Percentiles rank a stretch among this genome's conserved stretches.
These are phyloP conservation scores for Oreochromis aureus DNA, from an alignment of 2,113 vertebrate species.

Conservation along the genomic window DNA sequence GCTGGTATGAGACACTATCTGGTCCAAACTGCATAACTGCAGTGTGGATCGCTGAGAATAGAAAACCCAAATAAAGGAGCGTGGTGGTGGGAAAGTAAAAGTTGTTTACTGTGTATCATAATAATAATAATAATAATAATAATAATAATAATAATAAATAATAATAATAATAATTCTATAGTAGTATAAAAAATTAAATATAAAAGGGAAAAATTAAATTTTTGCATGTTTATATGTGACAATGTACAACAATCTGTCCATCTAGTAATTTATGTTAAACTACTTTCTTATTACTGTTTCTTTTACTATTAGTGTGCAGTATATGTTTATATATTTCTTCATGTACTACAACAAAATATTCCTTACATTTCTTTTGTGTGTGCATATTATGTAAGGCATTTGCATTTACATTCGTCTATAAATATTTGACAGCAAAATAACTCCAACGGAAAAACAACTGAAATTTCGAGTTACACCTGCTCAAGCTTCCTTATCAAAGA, in stretches of 20 bases:
- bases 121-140: background rate
- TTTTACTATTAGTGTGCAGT: background rate
- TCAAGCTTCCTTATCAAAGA: background rate
- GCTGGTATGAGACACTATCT: constrained; percentile 40
- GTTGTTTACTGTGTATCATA: background rate
- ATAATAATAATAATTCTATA: background rate
- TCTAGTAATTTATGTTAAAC: background rate
- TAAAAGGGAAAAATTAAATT: background rate
- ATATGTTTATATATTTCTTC: background rate
- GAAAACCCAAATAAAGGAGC: background rate
- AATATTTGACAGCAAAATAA: background rate
- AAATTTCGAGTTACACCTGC: background rate
- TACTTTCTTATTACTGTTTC: background rate
- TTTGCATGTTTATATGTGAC: background rate
- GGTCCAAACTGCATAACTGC: constrained; percentile 4
- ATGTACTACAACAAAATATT: background rate
- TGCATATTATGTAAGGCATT: background rate
- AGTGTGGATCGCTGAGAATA: background rate
- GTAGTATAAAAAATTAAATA: background rate
- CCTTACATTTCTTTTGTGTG: background rate
- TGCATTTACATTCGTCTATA: background rate
- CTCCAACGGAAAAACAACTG: background rate
- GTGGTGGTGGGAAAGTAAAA: background rate
- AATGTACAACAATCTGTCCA: background rate
- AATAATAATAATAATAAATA: background rate